These are phyloP conservation scores for Stigmatopora nigra DNA, from an alignment of 2,113 vertebrate genomes.

Conservation along the genomic window DNA sequence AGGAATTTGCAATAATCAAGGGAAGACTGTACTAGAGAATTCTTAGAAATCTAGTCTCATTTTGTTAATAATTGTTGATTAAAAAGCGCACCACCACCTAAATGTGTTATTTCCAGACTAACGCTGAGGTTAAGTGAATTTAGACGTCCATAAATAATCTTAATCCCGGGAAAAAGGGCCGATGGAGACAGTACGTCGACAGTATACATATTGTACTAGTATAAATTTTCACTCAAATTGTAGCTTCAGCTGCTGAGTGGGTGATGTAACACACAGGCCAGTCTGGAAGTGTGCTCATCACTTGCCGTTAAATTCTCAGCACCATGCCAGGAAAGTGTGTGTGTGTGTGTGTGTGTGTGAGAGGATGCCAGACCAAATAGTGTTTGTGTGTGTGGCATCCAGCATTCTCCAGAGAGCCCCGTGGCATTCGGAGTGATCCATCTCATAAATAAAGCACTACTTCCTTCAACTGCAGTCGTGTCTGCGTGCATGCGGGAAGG, in stretches of 20 bases:
- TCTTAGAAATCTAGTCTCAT: too few species aligned
- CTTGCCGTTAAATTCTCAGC: constrained; percentile 3
- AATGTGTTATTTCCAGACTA: too few species aligned
- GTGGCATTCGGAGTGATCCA: constrained; percentile 45
- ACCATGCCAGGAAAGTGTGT: constrained; percentile 9
- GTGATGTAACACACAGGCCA: constrained; percentile 1
- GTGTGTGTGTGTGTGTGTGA: constrained; percentile 1
- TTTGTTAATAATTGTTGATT: too few species aligned
- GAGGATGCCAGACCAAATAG: constrained; percentile 36
- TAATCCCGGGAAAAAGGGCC: too few species aligned
- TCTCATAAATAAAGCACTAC: constrained; percentile 62
- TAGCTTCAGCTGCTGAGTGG: constrained; percentile 8
- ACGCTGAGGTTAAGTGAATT: too few species aligned
- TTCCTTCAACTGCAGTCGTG: constrained; percentile 38
- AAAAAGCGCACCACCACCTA: too few species aligned
- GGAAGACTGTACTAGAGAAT: too few species aligned
- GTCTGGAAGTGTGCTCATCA: constrained; percentile 2
- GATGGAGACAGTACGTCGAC: neutral
- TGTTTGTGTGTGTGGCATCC: constrained; percentile 33
- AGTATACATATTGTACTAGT: neutral
- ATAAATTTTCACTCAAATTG: neutral
- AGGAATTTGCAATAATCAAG: too few species aligned
- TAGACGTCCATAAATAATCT: too few species aligned
- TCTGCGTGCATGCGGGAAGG: constrained; percentile 7
- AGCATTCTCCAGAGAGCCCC: constrained; percentile 45